Evolutionary conservation across 2,888 invertebrate genomes (phyloP).

Genomic region (Scrobipalpa atriplicella): DNA sequence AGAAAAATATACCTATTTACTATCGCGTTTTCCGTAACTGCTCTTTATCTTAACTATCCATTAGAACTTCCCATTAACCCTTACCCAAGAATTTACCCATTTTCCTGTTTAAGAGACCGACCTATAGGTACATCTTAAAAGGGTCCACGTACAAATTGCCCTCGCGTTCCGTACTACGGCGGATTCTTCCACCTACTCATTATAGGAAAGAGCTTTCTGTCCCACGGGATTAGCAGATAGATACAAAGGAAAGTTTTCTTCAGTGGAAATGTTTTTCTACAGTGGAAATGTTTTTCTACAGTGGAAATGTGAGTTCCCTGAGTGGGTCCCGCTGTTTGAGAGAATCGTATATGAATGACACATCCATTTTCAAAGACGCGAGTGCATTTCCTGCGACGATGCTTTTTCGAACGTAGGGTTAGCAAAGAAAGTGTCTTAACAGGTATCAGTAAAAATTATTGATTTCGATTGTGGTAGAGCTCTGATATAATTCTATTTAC

Average conservation of each 20-base stretch:
- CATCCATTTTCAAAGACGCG: conserved; percentile 55
- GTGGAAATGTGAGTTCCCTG: conserved; percentile 21
- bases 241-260: neutral
- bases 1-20: neutral
- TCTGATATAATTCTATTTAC: too few species aligned
- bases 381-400: conserved; percentile 64
- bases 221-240: conserved; percentile 45
- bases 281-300: neutral
- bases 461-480: too few species aligned
- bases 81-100: conserved; percentile 7
- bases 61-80: conserved; percentile 1
- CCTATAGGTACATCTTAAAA: conserved; percentile 12
- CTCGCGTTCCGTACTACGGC: conserved; percentile 15
- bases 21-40: neutral
- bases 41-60: conserved; percentile 3
- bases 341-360: conserved; percentile 58
- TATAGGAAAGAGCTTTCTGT: conserved; percentile 62
- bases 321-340: conserved; percentile 37
- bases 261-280: too few species aligned
- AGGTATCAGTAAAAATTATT: too few species aligned
- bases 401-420: conserved; percentile 13
- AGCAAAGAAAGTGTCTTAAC: conserved; percentile 12
- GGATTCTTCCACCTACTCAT: conserved; percentile 34
- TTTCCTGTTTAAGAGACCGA: neutral
- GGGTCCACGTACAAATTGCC: conserved; percentile 17